Conservation (phyloP, 2,888 invertebrate genomes). For the Synergus laeviventris region DNA sequence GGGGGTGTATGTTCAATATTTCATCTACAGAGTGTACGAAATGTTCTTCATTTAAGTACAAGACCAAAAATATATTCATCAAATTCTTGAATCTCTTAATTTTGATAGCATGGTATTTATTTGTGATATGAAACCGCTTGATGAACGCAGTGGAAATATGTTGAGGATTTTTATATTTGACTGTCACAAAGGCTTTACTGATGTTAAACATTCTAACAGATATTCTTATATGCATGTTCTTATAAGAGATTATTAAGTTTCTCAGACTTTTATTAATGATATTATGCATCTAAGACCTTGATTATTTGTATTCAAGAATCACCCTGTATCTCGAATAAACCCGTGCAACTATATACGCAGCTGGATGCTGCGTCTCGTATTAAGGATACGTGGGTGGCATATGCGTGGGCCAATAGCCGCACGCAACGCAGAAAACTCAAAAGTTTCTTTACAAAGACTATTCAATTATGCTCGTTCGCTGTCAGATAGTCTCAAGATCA, state of each 20-base stretch:
- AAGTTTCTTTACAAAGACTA: constrained; percentile 42
- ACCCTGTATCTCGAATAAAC: constrained; percentile 21
- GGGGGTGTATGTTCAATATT: constrained; percentile 60
- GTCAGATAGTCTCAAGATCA: constrained; percentile 44
- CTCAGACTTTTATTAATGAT: not conserved
- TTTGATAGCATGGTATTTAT: too few species aligned
- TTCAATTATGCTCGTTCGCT: constrained; percentile 49
- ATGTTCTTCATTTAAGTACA: not conserved
- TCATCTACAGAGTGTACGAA: not conserved
- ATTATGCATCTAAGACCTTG: not conserved
- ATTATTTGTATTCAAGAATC: not conserved
- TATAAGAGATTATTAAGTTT: not conserved
- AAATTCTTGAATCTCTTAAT: not conserved
- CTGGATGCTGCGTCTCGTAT: constrained; percentile 60
- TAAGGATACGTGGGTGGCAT: constrained; percentile 63
- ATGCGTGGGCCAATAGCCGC: constrained; percentile 69
- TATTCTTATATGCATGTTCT: too few species aligned
- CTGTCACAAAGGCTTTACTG: not conserved
- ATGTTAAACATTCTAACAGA: too few species aligned
- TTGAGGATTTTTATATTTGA: too few species aligned
- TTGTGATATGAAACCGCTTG: too few species aligned
- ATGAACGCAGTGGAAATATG: too few species aligned
- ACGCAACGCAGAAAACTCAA: constrained; percentile 46
- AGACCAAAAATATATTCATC: not conserved
- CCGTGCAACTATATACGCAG: constrained; percentile 68